phyloP scores from a whole-genome alignment of 1,140 invertebrate genomes.

The Diachasma alloeum region DNA sequence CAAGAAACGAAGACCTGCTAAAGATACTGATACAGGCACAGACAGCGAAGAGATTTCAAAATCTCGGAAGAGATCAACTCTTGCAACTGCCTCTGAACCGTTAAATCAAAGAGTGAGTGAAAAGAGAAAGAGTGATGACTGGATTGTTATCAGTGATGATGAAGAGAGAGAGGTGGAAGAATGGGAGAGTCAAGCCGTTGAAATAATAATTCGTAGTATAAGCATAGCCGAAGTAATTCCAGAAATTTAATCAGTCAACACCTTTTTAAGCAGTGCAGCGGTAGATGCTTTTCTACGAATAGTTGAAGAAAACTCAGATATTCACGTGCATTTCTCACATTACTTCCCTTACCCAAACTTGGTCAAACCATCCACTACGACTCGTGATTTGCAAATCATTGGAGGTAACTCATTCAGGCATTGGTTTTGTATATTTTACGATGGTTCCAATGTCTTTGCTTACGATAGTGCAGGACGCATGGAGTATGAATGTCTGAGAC shows the following conservation, averaged over 20 bases:
- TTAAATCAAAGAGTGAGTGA: neutral
- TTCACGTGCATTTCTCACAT: no score
- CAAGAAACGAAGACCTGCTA: no score
- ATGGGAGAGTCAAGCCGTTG: neutral
- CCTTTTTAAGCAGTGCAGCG: neutral
- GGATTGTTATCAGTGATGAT: no score
- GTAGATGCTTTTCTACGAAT: neutral
- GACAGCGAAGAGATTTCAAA: no score
- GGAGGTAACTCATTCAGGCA: conserved; percentile 10
- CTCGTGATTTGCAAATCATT: conserved; percentile 23
- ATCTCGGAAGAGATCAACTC: no score
- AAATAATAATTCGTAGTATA: neutral
- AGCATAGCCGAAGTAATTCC: neutral
- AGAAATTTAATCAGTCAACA: neutral
- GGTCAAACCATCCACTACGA: neutral
- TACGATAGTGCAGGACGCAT: conserved; percentile 11
- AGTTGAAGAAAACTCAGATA: neutral
- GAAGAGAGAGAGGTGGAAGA: no score
- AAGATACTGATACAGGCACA: no score
- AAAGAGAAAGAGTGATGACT: no score
- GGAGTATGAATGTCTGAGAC: neutral
- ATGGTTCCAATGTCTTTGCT: neutral
- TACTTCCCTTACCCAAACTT: neutral
- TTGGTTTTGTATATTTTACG: conserved; percentile 24
- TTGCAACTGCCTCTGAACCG: no score